These are phyloP conservation scores for Eciton burchellii DNA, from an alignment of 1,140 invertebrate genomes.

Conservation along the genomic window DNA sequence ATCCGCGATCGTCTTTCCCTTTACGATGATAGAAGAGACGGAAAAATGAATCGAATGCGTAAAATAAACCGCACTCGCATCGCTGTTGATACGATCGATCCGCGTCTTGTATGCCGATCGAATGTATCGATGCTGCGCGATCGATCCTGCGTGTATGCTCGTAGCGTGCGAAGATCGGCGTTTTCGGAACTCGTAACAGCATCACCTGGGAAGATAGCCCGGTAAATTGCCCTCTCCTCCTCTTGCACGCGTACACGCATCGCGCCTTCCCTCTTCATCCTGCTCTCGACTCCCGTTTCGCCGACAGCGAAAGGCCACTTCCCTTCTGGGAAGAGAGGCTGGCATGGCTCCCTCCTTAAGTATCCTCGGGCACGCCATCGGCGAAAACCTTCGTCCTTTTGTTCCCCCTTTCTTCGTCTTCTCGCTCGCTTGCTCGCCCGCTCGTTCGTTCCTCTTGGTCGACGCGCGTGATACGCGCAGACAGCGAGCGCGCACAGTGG, in stretches of 20 bases:
- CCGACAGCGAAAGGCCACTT: conserved; percentile 76
- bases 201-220: conserved; percentile 75
- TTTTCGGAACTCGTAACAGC: conserved; percentile 76
- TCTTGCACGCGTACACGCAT: not conserved
- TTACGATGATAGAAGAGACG: no score
- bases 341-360: conserved; percentile 78
- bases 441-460: conserved; percentile 27
- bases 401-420: conserved; percentile 47
- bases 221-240: conserved; percentile 41
- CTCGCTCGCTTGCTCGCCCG: not conserved
- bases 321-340: conserved; percentile 81
- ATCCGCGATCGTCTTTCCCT: not conserved
- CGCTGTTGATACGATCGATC: not conserved
- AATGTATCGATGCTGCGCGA: conserved; percentile 33
- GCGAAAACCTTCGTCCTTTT: conserved; percentile 75
- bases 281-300: conserved; percentile 77
- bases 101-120: not conserved
- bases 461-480: not conserved
- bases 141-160: no score
- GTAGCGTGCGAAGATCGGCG: conserved; percentile 73
- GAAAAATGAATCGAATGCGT: no score
- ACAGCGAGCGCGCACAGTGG: conserved; percentile 28
- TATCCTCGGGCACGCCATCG: conserved; percentile 82
- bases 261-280: not conserved
- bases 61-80: no score